Percentiles rank a stretch among this genome's conserved stretches.
Conservation (phyloP, 2,113 vertebrate genomes). For the Ancistrus triradiatus region DNA sequence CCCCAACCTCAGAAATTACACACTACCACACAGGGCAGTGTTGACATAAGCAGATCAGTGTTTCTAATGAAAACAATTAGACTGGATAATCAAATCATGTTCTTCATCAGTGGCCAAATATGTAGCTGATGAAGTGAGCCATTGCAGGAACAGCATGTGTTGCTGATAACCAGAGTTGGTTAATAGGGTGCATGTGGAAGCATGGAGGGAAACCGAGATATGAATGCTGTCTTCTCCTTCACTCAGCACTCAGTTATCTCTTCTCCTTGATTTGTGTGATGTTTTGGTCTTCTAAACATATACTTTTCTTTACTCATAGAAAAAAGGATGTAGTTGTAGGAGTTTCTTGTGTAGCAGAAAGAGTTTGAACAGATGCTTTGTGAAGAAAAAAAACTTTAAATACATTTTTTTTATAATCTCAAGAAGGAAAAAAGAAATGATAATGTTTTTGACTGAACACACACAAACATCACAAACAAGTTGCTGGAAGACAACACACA, state of each 20-base stretch:
- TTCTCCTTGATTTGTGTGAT: not conserved
- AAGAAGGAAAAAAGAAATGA: too few relatives aligned
- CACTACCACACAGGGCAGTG: conserved; percentile 1
- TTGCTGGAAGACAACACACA: too few relatives aligned
- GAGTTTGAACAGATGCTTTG: too few relatives aligned
- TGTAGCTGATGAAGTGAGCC: conserved; percentile 2
- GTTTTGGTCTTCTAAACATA: not conserved
- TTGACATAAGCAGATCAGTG: conserved; percentile 12
- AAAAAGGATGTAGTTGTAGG: too few relatives aligned
- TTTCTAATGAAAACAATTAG: conserved; percentile 17
- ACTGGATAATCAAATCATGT: conserved; percentile 7
- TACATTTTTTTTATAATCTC: too few relatives aligned
- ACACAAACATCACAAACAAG: too few relatives aligned
- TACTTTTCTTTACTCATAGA: not conserved
- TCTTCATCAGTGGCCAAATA: conserved; percentile 20
- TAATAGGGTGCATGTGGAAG: not conserved
- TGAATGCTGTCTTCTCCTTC: not conserved
- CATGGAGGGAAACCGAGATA: not conserved
- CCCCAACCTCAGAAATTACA: not conserved
- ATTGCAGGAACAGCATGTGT: not conserved
- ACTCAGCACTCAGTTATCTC: not conserved
- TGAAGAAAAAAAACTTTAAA: too few relatives aligned
- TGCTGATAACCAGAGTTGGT: not conserved
- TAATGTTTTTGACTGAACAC: too few relatives aligned
- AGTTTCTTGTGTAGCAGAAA: too few relatives aligned